Evolutionary conservation across 1,140 invertebrate genomes (phyloP).

Genomic region (Aphaenogaster rudis): DNA sequence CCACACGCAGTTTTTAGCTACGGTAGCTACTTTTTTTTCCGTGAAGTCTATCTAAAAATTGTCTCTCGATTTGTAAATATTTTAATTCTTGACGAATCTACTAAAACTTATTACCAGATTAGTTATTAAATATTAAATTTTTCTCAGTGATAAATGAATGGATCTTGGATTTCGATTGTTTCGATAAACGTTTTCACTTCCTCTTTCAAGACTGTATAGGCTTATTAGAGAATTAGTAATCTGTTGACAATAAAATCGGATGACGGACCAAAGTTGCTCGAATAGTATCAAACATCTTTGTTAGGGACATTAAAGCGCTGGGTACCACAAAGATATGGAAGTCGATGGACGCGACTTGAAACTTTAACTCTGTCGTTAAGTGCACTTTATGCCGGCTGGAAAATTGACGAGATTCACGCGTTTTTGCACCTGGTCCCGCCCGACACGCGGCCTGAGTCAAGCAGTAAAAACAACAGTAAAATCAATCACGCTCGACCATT

Average conservation of each 20-base stretch:
- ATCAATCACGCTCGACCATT: conserved; percentile 73
- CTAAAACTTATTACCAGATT: background rate
- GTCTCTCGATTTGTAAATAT: background rate
- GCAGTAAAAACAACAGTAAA: conserved; percentile 74
- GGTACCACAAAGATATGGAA: background rate
- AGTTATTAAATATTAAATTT: background rate
- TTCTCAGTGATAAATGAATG: background rate
- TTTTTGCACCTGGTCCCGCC: conserved; percentile 48
- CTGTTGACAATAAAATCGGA: too few relatives aligned
- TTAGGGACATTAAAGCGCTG: background rate
- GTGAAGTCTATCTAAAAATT: background rate
- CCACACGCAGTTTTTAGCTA: too few relatives aligned
- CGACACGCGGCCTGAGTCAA: conserved; percentile 37
- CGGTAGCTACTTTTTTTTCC: too few relatives aligned
- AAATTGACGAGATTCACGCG: conserved; percentile 65
- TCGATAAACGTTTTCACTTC: background rate
- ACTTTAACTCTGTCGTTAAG: conserved; percentile 55
- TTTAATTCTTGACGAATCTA: background rate
- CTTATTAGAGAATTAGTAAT: background rate
- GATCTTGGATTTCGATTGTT: background rate
- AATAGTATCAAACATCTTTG: background rate
- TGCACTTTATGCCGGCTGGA: conserved; percentile 39
- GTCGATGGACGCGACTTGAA: background rate
- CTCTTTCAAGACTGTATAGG: background rate
- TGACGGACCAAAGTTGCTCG: background rate